Evolutionary conservation across 2,113 vertebrate genomes (phyloP).

Genomic region (Cyphomyrus plagiostoma): DNA sequence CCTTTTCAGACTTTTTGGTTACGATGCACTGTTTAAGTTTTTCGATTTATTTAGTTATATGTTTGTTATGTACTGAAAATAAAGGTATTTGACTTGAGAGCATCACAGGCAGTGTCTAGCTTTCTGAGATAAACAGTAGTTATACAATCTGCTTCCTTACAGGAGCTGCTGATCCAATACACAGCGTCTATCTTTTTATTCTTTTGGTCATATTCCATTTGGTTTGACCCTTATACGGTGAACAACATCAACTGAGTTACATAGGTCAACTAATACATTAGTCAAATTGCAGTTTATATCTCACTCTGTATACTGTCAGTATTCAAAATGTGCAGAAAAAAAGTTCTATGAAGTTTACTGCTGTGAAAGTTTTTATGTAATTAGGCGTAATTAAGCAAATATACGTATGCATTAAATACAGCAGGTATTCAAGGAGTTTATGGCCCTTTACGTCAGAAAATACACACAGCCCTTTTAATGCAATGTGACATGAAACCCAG

Average conservation of each 20-base stretch:
- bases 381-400: background rate
- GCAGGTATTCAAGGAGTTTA: background rate
- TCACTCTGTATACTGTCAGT: background rate
- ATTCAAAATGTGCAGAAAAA: background rate
- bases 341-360: background rate
- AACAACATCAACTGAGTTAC: constrained; percentile 12
- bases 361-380: background rate
- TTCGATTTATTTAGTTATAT: background rate
- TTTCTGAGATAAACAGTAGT: background rate
- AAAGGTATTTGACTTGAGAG: background rate
- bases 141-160: background rate
- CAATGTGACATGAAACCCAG: background rate
- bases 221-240: background rate
- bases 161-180: background rate
- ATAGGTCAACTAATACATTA: constrained; percentile 20
- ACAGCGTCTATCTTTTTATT: background rate
- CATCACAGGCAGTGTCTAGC: background rate
- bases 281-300: constrained; percentile 16
- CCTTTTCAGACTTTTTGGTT: background rate
- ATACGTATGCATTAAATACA: background rate
- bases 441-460: background rate
- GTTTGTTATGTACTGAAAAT: background rate
- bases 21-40: background rate
- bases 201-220: background rate
- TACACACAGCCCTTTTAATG: background rate